phyloP scores from a whole-genome alignment of 1,140 invertebrate species.

The Pseudomyrmex sp. region DNA sequence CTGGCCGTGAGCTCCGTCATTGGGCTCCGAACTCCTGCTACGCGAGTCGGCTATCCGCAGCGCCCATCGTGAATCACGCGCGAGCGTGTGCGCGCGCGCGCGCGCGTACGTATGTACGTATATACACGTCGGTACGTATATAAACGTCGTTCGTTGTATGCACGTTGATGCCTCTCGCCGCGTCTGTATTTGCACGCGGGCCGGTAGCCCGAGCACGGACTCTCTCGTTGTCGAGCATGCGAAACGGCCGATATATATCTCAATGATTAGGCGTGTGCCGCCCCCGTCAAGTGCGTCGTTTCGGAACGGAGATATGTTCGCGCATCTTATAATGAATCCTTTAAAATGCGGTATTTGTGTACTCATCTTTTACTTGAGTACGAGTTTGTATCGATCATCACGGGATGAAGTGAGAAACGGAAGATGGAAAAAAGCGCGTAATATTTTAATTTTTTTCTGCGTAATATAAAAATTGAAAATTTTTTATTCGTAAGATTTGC shows the following conservation, averaged over 20 bases:
- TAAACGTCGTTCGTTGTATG: conserved; percentile 47
- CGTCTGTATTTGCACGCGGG: conserved; percentile 56
- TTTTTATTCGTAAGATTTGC: neutral
- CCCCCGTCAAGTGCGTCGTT: neutral
- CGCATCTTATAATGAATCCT: too few species aligned
- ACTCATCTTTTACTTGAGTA: too few species aligned
- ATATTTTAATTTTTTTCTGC: neutral
- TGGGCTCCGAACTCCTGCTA: conserved; percentile 73
- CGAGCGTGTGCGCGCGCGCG: neutral
- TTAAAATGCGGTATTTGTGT: too few species aligned
- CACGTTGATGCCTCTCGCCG: conserved; percentile 57
- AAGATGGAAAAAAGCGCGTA: neutral
- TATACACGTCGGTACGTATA: neutral
- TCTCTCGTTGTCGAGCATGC: conserved; percentile 53
- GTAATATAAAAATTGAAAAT: neutral
- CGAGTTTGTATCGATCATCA: too few species aligned
- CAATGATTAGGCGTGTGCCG: neutral
- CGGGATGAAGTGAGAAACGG: neutral
- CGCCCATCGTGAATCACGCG: conserved; percentile 60
- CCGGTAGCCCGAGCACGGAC: conserved; percentile 63
- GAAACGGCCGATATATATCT: conserved; percentile 59
- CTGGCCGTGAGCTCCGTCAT: conserved; percentile 81
- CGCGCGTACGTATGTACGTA: neutral
- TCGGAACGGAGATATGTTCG: neutral
- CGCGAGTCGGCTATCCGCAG: conserved; percentile 59